Conservation (phyloP, 2,888 invertebrate species). For the Platycnemis pennipes region DNA sequence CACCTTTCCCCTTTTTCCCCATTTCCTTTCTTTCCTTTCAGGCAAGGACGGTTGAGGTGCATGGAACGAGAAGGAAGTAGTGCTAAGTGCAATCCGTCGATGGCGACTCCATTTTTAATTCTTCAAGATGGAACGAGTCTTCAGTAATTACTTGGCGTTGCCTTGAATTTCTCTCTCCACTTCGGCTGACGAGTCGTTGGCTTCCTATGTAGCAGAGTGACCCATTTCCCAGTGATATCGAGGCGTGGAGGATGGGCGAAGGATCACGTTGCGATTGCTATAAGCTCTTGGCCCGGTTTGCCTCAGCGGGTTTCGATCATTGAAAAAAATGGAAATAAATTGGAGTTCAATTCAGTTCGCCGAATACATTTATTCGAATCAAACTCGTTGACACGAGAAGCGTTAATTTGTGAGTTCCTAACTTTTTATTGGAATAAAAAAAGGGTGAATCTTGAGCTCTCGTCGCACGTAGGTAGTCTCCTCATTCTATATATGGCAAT, state of each 20-base stretch:
- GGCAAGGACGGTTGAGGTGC: not conserved
- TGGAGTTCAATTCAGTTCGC: not conserved
- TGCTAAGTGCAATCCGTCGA: not conserved
- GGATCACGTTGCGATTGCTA: not conserved
- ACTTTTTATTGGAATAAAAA: not conserved
- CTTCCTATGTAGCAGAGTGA: not conserved
- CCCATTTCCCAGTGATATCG: slow-evolving; percentile 15
- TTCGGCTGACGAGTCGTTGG: not conserved
- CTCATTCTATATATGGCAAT: not conserved
- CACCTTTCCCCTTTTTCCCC: not conserved
- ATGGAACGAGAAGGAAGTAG: not conserved
- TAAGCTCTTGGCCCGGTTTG: not conserved
- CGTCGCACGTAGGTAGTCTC: not conserved
- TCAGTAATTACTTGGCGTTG: slow-evolving; percentile 36
- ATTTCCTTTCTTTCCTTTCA: not conserved
- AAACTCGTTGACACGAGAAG: not conserved
- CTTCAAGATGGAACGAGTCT: not conserved
- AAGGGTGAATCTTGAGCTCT: not conserved
- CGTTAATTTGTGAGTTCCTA: not conserved
- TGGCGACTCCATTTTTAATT: slow-evolving; percentile 25
- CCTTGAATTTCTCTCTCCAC: not conserved
- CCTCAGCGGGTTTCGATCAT: not conserved
- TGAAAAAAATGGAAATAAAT: not conserved
- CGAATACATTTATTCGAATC: not conserved
- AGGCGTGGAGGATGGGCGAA: not conserved